Conservation (phyloP, 35 echinoderm and acorn worm species). For the Apostichopus parvimensis region DNA sequence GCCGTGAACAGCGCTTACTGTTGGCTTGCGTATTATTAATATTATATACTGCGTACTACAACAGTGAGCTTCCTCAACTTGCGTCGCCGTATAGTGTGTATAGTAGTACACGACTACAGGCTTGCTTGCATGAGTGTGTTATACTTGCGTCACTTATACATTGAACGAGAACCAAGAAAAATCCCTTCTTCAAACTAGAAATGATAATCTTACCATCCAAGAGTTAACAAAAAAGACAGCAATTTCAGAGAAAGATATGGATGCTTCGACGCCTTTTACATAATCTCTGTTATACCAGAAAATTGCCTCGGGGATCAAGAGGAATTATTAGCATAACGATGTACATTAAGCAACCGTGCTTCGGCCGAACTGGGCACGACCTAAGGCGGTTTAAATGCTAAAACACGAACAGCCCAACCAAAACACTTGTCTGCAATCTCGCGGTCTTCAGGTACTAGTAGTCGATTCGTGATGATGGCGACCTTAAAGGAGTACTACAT, state of each 20-base stretch:
- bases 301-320: slow-evolving; percentile 29
- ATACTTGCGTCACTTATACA: too few relatives aligned
- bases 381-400: slow-evolving; percentile 29
- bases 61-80: too few relatives aligned
- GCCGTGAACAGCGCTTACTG: too few relatives aligned
- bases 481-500: too few relatives aligned
- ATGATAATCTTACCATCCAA: not conserved
- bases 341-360: slow-evolving; percentile 48
- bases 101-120: too few relatives aligned
- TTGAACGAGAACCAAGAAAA: not conserved
- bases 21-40: too few relatives aligned
- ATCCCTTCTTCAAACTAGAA: not conserved
- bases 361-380: slow-evolving; percentile 42
- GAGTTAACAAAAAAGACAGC: slow-evolving; percentile 1
- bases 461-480: not conserved
- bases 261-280: slow-evolving; percentile 25
- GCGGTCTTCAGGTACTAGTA: slow-evolving; percentile 13
- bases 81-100: too few relatives aligned
- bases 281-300: slow-evolving; percentile 43
- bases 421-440: slow-evolving; percentile 42
- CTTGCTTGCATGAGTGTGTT: too few relatives aligned
- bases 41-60: too few relatives aligned
- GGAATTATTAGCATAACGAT: slow-evolving; percentile 53
- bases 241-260: slow-evolving; percentile 30
- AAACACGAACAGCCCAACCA: slow-evolving; percentile 16